These are phyloP conservation scores for Martes martes DNA, from an alignment of 2,113 vertebrate genomes.

Conservation along the genomic window DNA sequence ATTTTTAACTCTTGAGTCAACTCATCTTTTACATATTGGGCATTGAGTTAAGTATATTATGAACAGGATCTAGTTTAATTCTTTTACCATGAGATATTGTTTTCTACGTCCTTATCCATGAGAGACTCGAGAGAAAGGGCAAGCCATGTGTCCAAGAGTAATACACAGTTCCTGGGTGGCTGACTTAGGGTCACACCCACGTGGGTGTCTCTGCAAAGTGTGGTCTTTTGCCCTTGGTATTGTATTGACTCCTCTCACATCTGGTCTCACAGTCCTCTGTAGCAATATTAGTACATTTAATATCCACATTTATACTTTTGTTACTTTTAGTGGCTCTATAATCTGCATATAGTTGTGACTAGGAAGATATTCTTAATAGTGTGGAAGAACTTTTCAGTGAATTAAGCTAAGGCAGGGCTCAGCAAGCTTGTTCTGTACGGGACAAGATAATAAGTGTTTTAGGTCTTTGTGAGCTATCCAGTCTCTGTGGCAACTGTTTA, in stretches of 20 bases:
- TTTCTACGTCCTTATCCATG: background rate
- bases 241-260: background rate
- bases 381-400: background rate
- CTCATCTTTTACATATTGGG: background rate
- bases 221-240: background rate
- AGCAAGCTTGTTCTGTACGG: background rate
- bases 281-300: background rate
- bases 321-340: background rate
- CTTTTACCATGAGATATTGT: background rate
- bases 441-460: background rate
- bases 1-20: background rate
- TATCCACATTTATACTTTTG: background rate
- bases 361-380: background rate
- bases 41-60: background rate
- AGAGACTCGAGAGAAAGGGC: background rate
- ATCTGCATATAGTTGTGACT: background rate
- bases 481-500: background rate
- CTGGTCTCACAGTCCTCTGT: background rate
- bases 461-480: background rate
- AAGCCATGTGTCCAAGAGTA: background rate
- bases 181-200: background rate
- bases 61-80: background rate
- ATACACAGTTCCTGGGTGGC: rapidly evolving
- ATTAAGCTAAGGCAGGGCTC: background rate
- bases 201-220: background rate